These are phyloP conservation scores for Halcyon senegalensis DNA, from an alignment of 2,113 vertebrate genomes.

Conservation along the genomic window DNA sequence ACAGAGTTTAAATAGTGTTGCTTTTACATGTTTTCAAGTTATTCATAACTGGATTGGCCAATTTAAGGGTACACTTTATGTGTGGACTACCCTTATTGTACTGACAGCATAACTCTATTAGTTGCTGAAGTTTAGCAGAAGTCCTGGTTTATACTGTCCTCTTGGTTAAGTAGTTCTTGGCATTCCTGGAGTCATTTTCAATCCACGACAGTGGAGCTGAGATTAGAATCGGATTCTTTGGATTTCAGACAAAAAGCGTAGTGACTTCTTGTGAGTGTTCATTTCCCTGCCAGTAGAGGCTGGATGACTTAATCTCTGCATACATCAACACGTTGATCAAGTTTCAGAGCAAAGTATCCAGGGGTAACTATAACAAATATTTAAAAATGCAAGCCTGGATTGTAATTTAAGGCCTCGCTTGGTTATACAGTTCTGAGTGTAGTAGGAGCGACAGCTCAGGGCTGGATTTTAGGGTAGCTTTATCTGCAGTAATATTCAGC, in stretches of 20 bases:
- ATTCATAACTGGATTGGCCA: background rate
- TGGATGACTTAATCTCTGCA: constrained; percentile 42
- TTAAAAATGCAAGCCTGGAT: background rate
- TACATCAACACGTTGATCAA: constrained; percentile 38
- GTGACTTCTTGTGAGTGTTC: background rate
- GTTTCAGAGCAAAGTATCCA: constrained; percentile 50
- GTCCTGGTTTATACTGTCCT: background rate
- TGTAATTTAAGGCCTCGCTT: constrained; percentile 10
- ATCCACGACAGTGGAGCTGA: background rate
- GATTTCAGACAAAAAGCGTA: background rate
- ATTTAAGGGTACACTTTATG: background rate
- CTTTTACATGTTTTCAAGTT: background rate
- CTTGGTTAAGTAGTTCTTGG: background rate
- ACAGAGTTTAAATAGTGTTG: background rate
- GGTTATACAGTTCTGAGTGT: background rate
- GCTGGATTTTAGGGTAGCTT: constrained; percentile 1
- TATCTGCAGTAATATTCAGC: background rate
- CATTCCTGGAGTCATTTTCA: background rate
- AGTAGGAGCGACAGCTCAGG: background rate
- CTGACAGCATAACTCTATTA: background rate
- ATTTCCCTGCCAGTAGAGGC: background rate
- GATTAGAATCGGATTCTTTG: background rate
- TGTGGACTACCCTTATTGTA: background rate
- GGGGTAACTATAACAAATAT: constrained; percentile 44
- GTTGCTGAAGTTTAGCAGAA: background rate